Evolutionary conservation across 1,140 invertebrate genomes (phyloP), one percentile per base, ranked within the genome.

Genomic region (Pissodes strobi): DNA sequence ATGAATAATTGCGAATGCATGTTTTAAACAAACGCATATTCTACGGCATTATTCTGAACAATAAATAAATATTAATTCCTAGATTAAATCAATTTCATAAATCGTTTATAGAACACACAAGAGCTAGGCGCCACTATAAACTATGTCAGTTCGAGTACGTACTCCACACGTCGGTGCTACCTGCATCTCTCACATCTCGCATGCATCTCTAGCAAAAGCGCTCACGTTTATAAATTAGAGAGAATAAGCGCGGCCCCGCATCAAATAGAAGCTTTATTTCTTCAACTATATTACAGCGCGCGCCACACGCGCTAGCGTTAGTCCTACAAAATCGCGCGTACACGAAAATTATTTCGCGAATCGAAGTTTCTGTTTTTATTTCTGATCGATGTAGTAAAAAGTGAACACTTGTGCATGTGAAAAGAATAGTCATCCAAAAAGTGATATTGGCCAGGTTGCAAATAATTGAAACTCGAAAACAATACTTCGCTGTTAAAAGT

Each of bases 251-350:
- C 55, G 39, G 55, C 17, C 10, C 30, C 38, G 55, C 38, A 57
- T 57, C 38, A 57, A 57, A 57, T 46, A 46, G 39, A 30, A 45
- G 38, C 23, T 37, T 57, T 46, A 57, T 57, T 45, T 57, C 55
- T 46, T 57, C 43, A 45, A 57, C 25, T 27, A 19, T 53, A 53
- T 53, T 17, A 51, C 51, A 53, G 34, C 34, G 51, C 30, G 55
- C 37, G 21, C 21, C 55, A 46, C 55, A 46, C 55, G 55, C 38
- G 55, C 38, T 45, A 15, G 2, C 27, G 15, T 9, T 34, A 22
- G 19, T 51, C 23, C 15, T 18, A 8, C 43, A 15, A 51, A 23
- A 21, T n/a, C 48, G 23, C 13, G n/a, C 48, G 8, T 9, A 5
- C 13, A 6, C n/a, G 8, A 51, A 51, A 51, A 41, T 41, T 6